A percentile compares a stretch with the other conserved stretches of the same genome.
These are phyloP conservation scores for Stegophylla sp. DNA, from an alignment of 2,888 invertebrate species.

Conservation along the genomic window DNA sequence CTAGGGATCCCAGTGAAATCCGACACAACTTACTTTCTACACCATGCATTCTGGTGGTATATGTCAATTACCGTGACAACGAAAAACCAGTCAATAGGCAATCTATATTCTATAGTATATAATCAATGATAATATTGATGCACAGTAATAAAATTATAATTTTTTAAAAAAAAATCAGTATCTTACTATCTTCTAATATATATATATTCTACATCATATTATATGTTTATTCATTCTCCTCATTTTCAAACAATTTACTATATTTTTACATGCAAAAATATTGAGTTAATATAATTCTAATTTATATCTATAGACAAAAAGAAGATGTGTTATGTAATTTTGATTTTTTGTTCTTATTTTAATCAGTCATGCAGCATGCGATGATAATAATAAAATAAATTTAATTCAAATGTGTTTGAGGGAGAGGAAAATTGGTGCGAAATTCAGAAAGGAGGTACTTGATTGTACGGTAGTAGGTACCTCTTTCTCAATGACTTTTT, in stretches of 20 bases:
- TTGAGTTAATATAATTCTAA: neutral
- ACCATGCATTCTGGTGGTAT: too few relatives aligned
- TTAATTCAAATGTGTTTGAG: conserved; percentile 31
- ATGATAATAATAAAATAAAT: conserved; percentile 46
- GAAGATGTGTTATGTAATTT: neutral
- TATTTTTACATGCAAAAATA: conserved; percentile 44
- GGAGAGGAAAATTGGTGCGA: conserved; percentile 46
- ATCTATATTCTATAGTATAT: too few relatives aligned
- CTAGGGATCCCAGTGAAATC: too few relatives aligned
- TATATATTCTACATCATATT: neutral
- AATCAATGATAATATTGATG: too few relatives aligned
- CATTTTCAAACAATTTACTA: neutral
- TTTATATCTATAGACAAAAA: neutral
- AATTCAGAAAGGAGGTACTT: conserved; percentile 54
- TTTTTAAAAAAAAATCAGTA: neutral
- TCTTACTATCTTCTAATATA: neutral
- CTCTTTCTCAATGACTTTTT: conserved; percentile 95
- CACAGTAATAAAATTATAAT: neutral
- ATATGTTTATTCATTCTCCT: neutral
- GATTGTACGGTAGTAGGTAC: conserved; percentile 69
- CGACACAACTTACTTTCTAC: too few relatives aligned
- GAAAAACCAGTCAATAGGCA: too few relatives aligned
- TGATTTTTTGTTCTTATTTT: conserved; percentile 5
- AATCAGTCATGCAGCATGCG: conserved; percentile 59
- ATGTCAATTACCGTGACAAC: too few relatives aligned